Evolutionary conservation across 2,113 vertebrate genomes (phyloP).

Genomic region (Toxotes chatareus): DNA sequence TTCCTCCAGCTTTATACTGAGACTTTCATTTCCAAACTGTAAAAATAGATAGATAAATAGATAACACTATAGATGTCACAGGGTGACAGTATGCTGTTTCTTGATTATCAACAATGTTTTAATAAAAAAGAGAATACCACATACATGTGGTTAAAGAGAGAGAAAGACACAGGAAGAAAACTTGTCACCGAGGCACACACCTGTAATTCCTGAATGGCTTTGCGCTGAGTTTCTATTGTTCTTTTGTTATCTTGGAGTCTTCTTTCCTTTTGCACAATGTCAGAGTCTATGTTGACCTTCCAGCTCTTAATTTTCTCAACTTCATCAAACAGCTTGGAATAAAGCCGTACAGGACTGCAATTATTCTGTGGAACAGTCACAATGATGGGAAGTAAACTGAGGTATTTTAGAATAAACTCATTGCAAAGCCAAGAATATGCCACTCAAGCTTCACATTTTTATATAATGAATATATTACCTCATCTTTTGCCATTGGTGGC

Average conservation of each 20-base stretch:
- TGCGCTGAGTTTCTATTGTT: conserved; percentile 91
- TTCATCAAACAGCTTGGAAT: conserved; percentile 92
- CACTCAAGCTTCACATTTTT: conserved; percentile 1
- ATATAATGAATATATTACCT: conserved; percentile 57
- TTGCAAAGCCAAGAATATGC: neutral
- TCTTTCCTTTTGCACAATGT: conserved; percentile 89
- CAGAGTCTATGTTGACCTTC: conserved; percentile 88
- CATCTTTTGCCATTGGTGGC: conserved; percentile 78
- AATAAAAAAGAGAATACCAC: no score
- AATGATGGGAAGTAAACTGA: conserved; percentile 41
- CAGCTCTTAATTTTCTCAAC: conserved; percentile 93
- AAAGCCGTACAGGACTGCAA: conserved; percentile 85
- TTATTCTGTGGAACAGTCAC: conserved; percentile 80
- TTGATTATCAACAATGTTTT: neutral
- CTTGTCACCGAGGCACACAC: conserved; percentile 76
- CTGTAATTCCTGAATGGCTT: conserved; percentile 95
- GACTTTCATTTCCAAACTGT: conserved; percentile 95
- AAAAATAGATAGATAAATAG: conserved; percentile 43
- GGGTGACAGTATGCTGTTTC: neutral
- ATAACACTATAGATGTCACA: neutral
- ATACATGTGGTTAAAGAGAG: neutral
- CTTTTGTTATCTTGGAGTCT: conserved; percentile 90
- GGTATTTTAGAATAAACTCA: neutral
- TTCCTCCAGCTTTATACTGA: conserved; percentile 92
- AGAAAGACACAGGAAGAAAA: neutral